phyloP scores from a whole-genome alignment of 2,113 vertebrate genomes.

The Irena cyanogastra region DNA sequence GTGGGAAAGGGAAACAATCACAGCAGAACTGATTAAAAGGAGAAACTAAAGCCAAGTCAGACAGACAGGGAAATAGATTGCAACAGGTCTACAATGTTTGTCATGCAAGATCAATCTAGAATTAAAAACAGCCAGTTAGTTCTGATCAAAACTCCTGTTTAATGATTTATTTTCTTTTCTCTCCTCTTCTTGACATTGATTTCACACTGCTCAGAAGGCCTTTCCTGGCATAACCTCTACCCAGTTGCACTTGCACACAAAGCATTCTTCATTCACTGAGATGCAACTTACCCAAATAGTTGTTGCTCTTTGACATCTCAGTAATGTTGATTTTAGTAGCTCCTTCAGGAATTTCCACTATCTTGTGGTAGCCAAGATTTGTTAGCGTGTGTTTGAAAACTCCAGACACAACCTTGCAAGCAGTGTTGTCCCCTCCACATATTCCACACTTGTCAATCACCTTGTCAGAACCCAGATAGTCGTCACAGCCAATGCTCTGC shows the following conservation, averaged over 20 bases:
- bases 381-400: conserved; percentile 87
- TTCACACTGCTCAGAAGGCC: neutral
- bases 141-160: neutral
- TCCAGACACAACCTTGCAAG: conserved; percentile 89
- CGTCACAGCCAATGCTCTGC: conserved; percentile 91
- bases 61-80: neutral
- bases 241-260: neutral
- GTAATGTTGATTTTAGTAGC: conserved; percentile 97
- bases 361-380: conserved; percentile 93
- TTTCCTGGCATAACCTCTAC: neutral
- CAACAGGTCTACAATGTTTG: neutral
- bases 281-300: conserved; percentile 87
- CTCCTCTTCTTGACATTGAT: neutral
- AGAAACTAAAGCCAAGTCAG: neutral
- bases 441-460: conserved; percentile 90
- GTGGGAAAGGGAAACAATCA: neutral
- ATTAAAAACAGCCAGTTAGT: neutral
- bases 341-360: conserved; percentile 95
- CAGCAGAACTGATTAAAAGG: fast-evolving
- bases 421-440: conserved; percentile 89
- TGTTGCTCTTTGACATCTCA: conserved; percentile 95
- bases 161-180: neutral
- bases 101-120: neutral
- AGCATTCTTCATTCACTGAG: neutral
- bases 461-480: conserved; percentile 87